Percentiles rank a stretch among this genome's conserved stretches.
phyloP scores from a whole-genome alignment of 2,888 invertebrate species.

The Thumatha senex region DNA sequence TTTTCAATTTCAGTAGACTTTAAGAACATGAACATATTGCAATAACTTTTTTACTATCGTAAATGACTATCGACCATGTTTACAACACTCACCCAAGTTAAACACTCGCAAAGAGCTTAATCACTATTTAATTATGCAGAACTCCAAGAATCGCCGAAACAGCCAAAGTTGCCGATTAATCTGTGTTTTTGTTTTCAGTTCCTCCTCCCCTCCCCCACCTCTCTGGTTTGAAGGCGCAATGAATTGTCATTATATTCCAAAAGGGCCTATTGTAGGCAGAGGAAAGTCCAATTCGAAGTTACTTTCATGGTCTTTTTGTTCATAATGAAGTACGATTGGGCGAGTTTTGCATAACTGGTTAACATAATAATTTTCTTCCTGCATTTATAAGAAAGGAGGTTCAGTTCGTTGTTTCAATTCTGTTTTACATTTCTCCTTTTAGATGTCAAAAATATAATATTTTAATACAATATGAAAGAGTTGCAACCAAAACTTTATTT shows the following conservation, averaged over 20 bases:
- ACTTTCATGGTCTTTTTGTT: conserved; percentile 18
- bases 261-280: conserved; percentile 16
- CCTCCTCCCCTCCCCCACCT: conserved; percentile 22
- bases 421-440: too few relatives aligned
- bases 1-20: too few relatives aligned
- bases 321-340: conserved; percentile 2
- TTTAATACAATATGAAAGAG: too few relatives aligned
- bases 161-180: conserved; percentile 58
- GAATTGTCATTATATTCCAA: conserved; percentile 37
- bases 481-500: too few relatives aligned
- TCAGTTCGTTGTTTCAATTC: too few relatives aligned
- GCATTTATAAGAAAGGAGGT: too few relatives aligned
- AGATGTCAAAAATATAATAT: too few relatives aligned
- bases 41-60: neutral
- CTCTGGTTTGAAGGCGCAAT: conserved; percentile 32
- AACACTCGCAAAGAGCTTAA: conserved; percentile 52
- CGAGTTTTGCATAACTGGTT: neutral
- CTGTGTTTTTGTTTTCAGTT: conserved; percentile 58
- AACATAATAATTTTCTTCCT: neutral
- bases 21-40: too few relatives aligned
- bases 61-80: too few relatives aligned
- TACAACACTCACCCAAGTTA: conserved; percentile 30
- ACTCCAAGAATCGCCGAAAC: conserved; percentile 52
- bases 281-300: conserved; percentile 16
- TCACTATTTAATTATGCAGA: conserved; percentile 77